phyloP scores from a whole-genome alignment of 2,888 invertebrate genomes.

The Disparrhopalites patrizii region DNA sequence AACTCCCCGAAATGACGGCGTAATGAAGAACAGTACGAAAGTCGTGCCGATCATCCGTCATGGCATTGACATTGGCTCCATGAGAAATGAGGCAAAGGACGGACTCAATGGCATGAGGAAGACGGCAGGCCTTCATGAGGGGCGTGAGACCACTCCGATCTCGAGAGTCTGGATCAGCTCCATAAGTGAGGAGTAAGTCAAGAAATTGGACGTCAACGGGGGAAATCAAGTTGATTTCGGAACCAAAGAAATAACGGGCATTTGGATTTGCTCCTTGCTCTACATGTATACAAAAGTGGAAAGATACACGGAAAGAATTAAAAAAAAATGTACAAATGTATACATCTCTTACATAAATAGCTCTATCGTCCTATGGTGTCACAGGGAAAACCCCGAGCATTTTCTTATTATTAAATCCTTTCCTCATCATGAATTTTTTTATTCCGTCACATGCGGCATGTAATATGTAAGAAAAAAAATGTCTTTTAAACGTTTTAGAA shows the following conservation, averaged over 20 bases:
- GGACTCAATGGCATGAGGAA: slow-evolving; percentile 71
- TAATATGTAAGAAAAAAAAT: too few relatives aligned
- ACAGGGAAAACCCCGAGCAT: too few relatives aligned
- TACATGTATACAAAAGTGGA: slow-evolving; percentile 50
- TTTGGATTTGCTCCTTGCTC: slow-evolving; percentile 83
- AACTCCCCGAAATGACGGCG: slow-evolving; percentile 72
- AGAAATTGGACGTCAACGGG: slow-evolving; percentile 71
- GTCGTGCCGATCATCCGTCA: slow-evolving; percentile 80
- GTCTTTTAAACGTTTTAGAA: too few relatives aligned
- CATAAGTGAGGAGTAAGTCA: slow-evolving; percentile 74
- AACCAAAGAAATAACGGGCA: slow-evolving; percentile 85
- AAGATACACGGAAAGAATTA: background rate
- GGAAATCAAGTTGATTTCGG: slow-evolving; percentile 82
- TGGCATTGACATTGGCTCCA: slow-evolving; percentile 82
- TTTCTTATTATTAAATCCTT: too few relatives aligned
- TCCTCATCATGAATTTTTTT: too few relatives aligned
- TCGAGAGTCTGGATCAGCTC: slow-evolving; percentile 80
- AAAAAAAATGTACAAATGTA: slow-evolving; percentile 7
- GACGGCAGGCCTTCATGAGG: slow-evolving; percentile 82
- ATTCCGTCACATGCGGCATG: too few relatives aligned
- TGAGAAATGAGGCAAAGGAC: slow-evolving; percentile 70
- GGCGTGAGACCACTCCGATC: slow-evolving; percentile 84
- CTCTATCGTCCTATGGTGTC: too few relatives aligned
- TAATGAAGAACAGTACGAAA: slow-evolving; percentile 83
- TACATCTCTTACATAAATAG: too few relatives aligned